phyloP scores from a whole-genome alignment of 2,113 vertebrate species.

The Toxostoma redivivum region DNA sequence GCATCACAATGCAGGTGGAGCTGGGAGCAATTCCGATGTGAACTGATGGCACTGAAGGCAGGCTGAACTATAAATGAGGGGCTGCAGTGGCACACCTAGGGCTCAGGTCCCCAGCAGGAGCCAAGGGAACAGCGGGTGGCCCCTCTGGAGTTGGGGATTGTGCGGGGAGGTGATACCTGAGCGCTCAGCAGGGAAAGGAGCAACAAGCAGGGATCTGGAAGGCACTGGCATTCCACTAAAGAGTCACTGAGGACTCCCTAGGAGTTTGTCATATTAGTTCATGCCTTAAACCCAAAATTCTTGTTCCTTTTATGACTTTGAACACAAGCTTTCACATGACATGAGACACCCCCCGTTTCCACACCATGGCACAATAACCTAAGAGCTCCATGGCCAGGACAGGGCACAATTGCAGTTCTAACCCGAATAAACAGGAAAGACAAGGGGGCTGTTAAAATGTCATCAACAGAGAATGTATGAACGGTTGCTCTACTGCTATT shows the following conservation, averaged over 20 bases:
- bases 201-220: not conserved
- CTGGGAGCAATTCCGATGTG: not conserved
- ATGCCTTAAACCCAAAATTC: not conserved
- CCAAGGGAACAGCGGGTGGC: fast-evolving
- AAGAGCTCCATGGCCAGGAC: not conserved
- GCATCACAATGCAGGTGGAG: not conserved
- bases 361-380: not conserved
- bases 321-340: fast-evolving
- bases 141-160: fast-evolving
- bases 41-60: not conserved
- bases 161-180: not conserved
- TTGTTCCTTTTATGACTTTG: not conserved
- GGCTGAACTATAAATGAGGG: not conserved
- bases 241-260: not conserved
- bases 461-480: not conserved
- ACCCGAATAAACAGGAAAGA: not conserved
- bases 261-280: fast-evolving
- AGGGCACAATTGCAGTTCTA: not conserved
- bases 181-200: not conserved
- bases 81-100: not conserved
- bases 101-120: not conserved
- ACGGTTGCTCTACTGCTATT: not conserved
- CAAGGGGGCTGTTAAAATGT: not conserved
- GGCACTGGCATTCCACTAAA: not conserved
- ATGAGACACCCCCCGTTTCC: not conserved